These are phyloP conservation scores for Suncus etruscus DNA, from an alignment of 2,113 vertebrate species.

Conservation along the genomic window DNA sequence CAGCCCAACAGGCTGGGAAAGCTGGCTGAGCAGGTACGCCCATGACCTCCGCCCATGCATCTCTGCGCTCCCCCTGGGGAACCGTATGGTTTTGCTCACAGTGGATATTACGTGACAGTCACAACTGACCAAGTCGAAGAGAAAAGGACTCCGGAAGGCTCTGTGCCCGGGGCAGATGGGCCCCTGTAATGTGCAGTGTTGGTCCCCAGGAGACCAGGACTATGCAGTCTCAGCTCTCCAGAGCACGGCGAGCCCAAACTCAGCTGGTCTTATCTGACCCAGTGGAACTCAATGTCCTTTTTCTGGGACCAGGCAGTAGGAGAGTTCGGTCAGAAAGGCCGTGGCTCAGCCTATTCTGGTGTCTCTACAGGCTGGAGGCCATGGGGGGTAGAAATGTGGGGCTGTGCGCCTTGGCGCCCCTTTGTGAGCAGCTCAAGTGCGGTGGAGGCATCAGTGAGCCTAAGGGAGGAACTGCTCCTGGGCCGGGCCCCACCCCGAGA, in stretches of 20 bases:
- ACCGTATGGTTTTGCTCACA: background rate
- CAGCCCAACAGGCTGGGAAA: conserved; percentile 99
- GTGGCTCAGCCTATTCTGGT: background rate
- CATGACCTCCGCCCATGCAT: conserved; percentile 25
- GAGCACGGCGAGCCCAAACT: too few species aligned
- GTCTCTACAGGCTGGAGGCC: background rate
- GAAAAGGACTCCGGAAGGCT: background rate
- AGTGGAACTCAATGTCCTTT: too few species aligned
- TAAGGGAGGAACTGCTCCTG: too few species aligned
- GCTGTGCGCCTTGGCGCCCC: too few species aligned
- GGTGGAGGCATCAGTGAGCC: background rate
- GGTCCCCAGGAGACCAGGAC: background rate
- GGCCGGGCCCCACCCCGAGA: too few species aligned
- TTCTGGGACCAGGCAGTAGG: too few species aligned
- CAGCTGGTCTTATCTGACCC: too few species aligned
- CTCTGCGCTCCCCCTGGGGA: background rate
- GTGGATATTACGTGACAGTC: background rate
- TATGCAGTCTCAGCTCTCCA: too few species aligned
- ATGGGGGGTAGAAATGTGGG: too few species aligned
- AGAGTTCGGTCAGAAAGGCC: too few species aligned
- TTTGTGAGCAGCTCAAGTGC: too few species aligned
- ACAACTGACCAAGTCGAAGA: conserved; percentile 34
- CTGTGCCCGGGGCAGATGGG: background rate
- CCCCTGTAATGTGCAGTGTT: background rate
- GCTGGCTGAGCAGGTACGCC: conserved; percentile 97